Conservation (phyloP, 2,888 invertebrate genomes). For the Aphodius sticticus region DNA sequence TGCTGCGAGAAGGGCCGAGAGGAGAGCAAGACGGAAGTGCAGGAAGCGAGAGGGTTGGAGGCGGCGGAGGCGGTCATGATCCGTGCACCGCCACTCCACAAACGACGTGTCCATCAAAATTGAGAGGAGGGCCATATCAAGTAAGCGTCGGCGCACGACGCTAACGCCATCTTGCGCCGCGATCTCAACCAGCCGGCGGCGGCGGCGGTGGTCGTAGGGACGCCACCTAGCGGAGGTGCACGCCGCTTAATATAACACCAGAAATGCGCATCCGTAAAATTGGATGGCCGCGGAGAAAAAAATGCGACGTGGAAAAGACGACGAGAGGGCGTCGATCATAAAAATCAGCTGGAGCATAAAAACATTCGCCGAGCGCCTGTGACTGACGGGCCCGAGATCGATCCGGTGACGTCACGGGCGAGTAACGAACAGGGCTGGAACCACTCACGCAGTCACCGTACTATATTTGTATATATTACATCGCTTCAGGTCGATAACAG, state of each 20-base stretch:
- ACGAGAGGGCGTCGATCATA: conserved; percentile 43
- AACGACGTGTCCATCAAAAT: conserved; percentile 60
- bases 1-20: neutral
- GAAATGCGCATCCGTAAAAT: conserved; percentile 53
- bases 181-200: conserved; percentile 40
- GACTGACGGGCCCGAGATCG: conserved; percentile 52
- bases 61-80: conserved; percentile 59
- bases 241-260: conserved; percentile 54
- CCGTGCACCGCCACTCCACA: conserved; percentile 34
- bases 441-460: neutral
- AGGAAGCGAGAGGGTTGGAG: neutral
- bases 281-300: conserved; percentile 44
- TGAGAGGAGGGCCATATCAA: conserved; percentile 60
- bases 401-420: conserved; percentile 35
- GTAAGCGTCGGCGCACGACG: conserved; percentile 48
- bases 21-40: conserved; percentile 38
- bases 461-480: neutral
- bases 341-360: conserved; percentile 49
- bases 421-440: conserved; percentile 12
- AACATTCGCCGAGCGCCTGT: conserved; percentile 50
- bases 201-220: conserved; percentile 42
- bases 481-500: neutral
- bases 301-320: conserved; percentile 31
- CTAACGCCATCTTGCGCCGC: conserved; percentile 50
- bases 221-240: conserved; percentile 44